A percentile compares a stretch with the other conserved stretches of the same genome.
Conservation (phyloP, 2,113 vertebrate species). For the Arvicanthis niloticus region DNA sequence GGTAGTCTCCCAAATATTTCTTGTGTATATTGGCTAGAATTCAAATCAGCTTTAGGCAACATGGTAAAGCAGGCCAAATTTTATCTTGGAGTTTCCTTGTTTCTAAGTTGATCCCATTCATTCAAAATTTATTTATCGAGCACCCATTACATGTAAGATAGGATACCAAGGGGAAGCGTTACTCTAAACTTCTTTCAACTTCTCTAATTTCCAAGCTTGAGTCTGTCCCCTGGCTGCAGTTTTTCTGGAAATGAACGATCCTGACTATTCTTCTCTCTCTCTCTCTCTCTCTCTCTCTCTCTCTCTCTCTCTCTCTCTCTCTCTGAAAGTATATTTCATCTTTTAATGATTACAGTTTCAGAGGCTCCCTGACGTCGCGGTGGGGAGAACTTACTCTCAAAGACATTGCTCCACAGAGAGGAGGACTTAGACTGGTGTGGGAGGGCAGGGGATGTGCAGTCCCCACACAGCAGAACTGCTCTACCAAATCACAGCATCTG, state of each 20-base stretch:
- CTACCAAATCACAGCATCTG: not conserved
- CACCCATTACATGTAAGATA: not conserved
- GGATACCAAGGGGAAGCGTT: not conserved
- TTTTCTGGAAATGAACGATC: not conserved
- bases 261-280: not conserved
- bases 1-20: slow-evolving; percentile 30
- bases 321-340: not conserved
- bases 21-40: slow-evolving; percentile 15
- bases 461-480: not conserved
- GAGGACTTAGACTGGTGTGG: not conserved
- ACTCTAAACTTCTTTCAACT: not conserved
- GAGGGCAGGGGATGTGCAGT: not conserved
- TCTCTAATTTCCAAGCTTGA: not conserved
- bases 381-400: not conserved
- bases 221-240: not conserved
- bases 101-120: slow-evolving; percentile 46
- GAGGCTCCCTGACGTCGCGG: not conserved
- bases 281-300: too few species aligned
- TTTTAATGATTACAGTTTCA: not conserved
- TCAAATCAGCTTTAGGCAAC: slow-evolving; percentile 62
- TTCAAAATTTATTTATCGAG: slow-evolving; percentile 41
- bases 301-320: not conserved
- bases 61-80: slow-evolving; percentile 50
- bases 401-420: not conserved
- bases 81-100: slow-evolving; percentile 36